These are phyloP conservation scores for Drosophila lowei DNA, from an alignment of 1,140 invertebrate genomes.

Conservation along the genomic window DNA sequence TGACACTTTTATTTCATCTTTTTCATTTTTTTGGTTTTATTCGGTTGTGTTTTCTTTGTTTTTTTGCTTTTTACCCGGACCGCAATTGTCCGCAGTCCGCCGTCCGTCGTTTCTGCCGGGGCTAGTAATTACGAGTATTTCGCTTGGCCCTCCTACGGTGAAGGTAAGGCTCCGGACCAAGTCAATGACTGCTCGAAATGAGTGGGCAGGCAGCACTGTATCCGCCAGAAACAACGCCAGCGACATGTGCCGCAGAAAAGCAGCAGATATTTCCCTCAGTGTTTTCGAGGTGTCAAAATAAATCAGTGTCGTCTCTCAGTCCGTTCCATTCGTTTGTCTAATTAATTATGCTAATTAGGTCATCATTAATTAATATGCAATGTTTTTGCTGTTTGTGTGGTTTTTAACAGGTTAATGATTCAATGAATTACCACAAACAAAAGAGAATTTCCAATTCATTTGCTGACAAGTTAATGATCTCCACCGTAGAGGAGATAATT, in stretches of 20 bases:
- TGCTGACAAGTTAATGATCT: conserved; percentile 3
- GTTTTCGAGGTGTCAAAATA: conserved; percentile 14
- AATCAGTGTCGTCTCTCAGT: conserved; percentile 9
- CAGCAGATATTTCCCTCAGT: conserved; percentile 10
- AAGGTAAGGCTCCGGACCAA: conserved; percentile 29
- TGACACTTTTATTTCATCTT: conserved; percentile 41
- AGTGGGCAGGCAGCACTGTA: not conserved
- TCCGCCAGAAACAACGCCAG: conserved; percentile 15
- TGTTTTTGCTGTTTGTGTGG: conserved; percentile 24
- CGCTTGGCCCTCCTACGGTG: conserved; percentile 26
- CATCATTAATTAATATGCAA: conserved; percentile 32
- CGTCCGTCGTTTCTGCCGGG: not conserved
- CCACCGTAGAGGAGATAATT: conserved; percentile 11
- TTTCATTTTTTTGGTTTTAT: conserved; percentile 9
- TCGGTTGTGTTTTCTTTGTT: too few relatives aligned
- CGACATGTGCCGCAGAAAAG: not conserved
- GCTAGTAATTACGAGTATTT: conserved; percentile 45
- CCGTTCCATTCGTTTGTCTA: conserved; percentile 6
- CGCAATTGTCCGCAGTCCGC: too few relatives aligned
- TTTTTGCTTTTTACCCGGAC: too few relatives aligned
- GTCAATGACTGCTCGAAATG: conserved; percentile 40
- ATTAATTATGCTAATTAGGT: conserved; percentile 40
- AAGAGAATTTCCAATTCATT: not conserved
- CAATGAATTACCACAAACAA: conserved; percentile 4
- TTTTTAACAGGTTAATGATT: conserved; percentile 7